Base-by-base conservation (phyloP, 2,113 vertebrate species). In the Anoplopoma fimbria region DNA sequence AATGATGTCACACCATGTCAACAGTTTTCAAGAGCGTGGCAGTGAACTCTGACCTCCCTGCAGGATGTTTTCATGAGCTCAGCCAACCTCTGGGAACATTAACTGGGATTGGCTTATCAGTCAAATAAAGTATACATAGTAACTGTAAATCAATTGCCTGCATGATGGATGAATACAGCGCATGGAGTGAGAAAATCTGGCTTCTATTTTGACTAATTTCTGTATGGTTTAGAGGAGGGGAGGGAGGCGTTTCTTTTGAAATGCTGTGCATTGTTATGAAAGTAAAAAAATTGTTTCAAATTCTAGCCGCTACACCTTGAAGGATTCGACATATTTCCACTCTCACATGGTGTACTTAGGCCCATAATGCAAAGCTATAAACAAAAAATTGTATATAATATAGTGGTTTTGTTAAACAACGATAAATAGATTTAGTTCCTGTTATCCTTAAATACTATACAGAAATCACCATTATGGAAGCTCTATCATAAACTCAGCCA, bases 1-100 rank as follows among this genome's bases (percentile, higher is more conserved):
- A 79, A 87, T 85, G 79, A 79, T 87, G 82, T 89, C 83, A 82
- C 21, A 87, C 34, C 79, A 2, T 64, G 69, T 81, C 83, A 87
- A 55, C 53, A 70, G 23, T 81, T 67, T 63, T 82, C 38, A 73
- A 83, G 76, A 81, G 76, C 34, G 34, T 83, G 84, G 75, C 83
- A 79, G 17, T 89, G 88, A 89, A 70, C 90, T 83, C 42, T 77
- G 65, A 84, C 81, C 84, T 55, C 38, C 31, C 71, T 19, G 69
- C 25, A 69, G 61, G 74, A 83, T 75, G 83, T 87, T 88, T 78
- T 55, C 4, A 2, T 70, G 13, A 71, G 47, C 49, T n/a, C 8
- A 9, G 19, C 10, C 25, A 63, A 33, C 61, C 76, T 72, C 9
- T n/a, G 6, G 57, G 64, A 87, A 42, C 62, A 57, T 60, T 77